phyloP scores from a whole-genome alignment of 2,888 invertebrate species.

The Pseudococcus longispinus region DNA sequence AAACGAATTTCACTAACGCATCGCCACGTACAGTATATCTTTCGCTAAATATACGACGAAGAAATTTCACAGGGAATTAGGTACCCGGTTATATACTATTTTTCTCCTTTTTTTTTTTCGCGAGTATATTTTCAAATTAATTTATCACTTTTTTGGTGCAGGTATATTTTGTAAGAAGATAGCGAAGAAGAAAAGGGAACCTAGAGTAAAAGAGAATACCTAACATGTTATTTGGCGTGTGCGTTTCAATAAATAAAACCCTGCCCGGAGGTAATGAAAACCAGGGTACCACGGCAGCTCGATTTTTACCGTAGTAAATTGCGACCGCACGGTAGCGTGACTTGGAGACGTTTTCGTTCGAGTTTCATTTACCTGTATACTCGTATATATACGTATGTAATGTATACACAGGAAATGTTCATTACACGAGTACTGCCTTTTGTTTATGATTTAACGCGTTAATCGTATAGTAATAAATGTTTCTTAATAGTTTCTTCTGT shows the following conservation, averaged over 20 bases:
- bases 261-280: background rate
- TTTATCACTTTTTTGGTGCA: background rate
- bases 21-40: too few relatives aligned
- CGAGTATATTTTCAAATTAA: slow-evolving; percentile 3
- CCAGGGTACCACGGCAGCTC: background rate
- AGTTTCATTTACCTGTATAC: slow-evolving; percentile 10
- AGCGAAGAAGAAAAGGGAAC: background rate
- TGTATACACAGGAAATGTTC: slow-evolving; percentile 7
- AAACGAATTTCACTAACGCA: too few relatives aligned
- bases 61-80: background rate
- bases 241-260: slow-evolving; percentile 1
- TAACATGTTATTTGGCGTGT: slow-evolving; percentile 2
- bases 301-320: background rate
- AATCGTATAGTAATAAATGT: slow-evolving; percentile 19
- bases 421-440: background rate
- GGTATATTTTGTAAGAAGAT: background rate
- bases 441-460: slow-evolving; percentile 10
- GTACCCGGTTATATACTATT: background rate
- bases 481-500: background rate
- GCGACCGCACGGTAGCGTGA: slow-evolving; percentile 11
- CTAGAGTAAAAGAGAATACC: background rate
- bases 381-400: background rate
- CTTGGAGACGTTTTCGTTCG: background rate
- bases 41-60: background rate
- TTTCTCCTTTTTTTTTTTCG: background rate